phyloP scores from a whole-genome alignment of 1,140 invertebrate species.

The Calephelis virginiensis region DNA sequence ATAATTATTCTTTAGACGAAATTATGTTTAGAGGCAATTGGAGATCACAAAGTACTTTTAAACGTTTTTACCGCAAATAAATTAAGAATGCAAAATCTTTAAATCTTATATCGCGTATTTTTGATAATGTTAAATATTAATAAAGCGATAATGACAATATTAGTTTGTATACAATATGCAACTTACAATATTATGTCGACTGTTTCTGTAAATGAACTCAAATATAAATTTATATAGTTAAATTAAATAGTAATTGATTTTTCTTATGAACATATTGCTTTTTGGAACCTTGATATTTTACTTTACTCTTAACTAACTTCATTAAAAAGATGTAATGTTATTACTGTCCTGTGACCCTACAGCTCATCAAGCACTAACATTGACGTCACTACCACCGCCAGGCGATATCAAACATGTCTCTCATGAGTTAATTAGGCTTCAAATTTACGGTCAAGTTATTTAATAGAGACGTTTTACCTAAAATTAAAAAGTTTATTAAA shows the following conservation, averaged over 20 bases:
- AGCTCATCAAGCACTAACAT: not conserved
- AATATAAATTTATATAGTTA: too few species aligned
- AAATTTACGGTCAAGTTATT: conserved; percentile 1
- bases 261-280: too few species aligned
- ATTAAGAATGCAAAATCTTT: not conserved
- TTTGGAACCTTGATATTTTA: not conserved
- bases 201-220: too few species aligned
- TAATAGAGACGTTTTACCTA: conserved; percentile 3
- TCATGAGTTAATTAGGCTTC: too few species aligned
- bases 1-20: conserved; percentile 30
- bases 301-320: not conserved
- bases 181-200: too few species aligned
- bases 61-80: conserved; percentile 1
- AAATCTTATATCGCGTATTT: not conserved
- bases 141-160: not conserved
- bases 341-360: not conserved
- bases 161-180: too few species aligned
- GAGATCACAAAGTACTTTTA: conserved; percentile 30
- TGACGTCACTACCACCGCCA: not conserved
- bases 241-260: too few species aligned
- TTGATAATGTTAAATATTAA: not conserved
- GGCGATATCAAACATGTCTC: too few species aligned
- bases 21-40: conserved; percentile 35
- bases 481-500: not conserved
- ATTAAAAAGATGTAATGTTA: not conserved